A percentile compares a stretch with the other conserved stretches of the same genome.
These are phyloP conservation scores for Enteromius paludinosus DNA, from an alignment of 2,797 vertebrate genomes.

Conservation along the genomic window DNA sequence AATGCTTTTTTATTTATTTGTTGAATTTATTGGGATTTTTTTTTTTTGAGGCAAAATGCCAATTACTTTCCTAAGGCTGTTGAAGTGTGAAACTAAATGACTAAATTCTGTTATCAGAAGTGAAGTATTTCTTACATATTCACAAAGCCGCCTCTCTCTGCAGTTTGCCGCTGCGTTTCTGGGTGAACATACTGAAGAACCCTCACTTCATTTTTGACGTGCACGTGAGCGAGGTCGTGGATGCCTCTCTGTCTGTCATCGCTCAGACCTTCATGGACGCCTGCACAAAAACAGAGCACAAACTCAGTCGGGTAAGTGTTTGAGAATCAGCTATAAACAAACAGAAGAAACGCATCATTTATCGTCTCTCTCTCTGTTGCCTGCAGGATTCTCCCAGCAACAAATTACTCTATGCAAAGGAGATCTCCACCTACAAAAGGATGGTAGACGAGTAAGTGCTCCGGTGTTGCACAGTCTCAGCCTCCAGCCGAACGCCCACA, in stretches of 20 bases:
- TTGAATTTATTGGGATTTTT: background rate
- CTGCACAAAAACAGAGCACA: slow-evolving; percentile 98
- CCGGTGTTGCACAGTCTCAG: slow-evolving; percentile 7
- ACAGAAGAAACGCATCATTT: slow-evolving; percentile 16
- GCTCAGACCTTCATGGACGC: slow-evolving; percentile 99
- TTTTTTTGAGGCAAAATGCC: background rate
- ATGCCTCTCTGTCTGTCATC: slow-evolving; percentile 97
- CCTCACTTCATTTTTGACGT: slow-evolving; percentile 98
- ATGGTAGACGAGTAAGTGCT: slow-evolving; percentile 98
- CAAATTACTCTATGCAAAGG: slow-evolving; percentile 98
- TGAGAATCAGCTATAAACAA: background rate
- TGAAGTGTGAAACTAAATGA: background rate
- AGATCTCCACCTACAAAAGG: slow-evolving; percentile 98
- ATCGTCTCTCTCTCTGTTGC: slow-evolving; percentile 42
- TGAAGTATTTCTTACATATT: background rate
- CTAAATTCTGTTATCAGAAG: background rate
- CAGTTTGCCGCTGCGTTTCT: slow-evolving; percentile 95
- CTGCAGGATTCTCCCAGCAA: slow-evolving; percentile 97
- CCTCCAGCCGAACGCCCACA: slow-evolving; percentile 34
- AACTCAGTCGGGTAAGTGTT: slow-evolving; percentile 93
- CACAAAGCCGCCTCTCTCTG: slow-evolving; percentile 33
- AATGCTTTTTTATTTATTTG: background rate
- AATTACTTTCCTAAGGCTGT: background rate
- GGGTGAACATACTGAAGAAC: slow-evolving; percentile 99
- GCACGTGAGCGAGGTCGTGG: slow-evolving; percentile 95